These are phyloP conservation scores for Todiramphus chloris DNA, from an alignment of 2,113 vertebrate species.

Conservation along the genomic window DNA sequence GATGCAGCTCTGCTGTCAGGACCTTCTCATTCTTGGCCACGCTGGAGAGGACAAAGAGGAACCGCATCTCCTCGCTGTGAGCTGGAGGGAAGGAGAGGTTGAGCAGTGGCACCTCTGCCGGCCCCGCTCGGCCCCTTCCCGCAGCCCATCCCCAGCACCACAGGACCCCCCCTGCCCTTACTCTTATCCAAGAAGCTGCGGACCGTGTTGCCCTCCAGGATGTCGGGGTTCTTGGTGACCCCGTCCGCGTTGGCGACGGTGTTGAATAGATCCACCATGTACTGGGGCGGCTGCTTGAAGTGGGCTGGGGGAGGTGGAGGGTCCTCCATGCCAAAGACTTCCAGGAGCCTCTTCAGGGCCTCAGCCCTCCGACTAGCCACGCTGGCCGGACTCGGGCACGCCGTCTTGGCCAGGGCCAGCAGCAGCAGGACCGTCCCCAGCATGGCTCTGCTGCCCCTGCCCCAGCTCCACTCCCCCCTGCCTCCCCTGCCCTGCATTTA, in stretches of 20 bases:
- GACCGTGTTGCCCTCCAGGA: slow-evolving; percentile 89
- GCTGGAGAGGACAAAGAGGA: slow-evolving; percentile 83
- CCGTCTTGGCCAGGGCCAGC: slow-evolving; percentile 27
- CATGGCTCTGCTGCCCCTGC: background rate
- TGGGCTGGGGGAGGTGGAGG: slow-evolving; percentile 72
- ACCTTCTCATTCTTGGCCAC: slow-evolving; percentile 85
- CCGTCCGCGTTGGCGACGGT: slow-evolving; percentile 86
- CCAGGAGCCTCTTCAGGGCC: slow-evolving; percentile 85
- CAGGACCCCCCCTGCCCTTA: slow-evolving; percentile 51
- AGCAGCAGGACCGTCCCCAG: background rate
- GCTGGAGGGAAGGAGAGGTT: slow-evolving; percentile 53
- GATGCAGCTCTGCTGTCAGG: slow-evolving; percentile 87
- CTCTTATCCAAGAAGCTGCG: slow-evolving; percentile 91
- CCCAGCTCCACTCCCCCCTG: background rate
- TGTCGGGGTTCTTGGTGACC: slow-evolving; percentile 84
- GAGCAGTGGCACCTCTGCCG: fast-evolving
- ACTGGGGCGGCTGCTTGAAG: slow-evolving; percentile 85
- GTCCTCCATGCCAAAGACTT: slow-evolving; percentile 90
- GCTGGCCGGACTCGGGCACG: background rate
- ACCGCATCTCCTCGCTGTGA: slow-evolving; percentile 78
- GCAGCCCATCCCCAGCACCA: background rate
- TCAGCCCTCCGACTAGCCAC: slow-evolving; percentile 69
- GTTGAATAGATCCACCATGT: slow-evolving; percentile 92
- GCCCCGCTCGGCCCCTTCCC: background rate
- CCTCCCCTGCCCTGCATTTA: slow-evolving; percentile 64